Evolutionary conservation across 2,888 invertebrate species (phyloP).

Genomic region (Thymelicus sylvestris): DNA sequence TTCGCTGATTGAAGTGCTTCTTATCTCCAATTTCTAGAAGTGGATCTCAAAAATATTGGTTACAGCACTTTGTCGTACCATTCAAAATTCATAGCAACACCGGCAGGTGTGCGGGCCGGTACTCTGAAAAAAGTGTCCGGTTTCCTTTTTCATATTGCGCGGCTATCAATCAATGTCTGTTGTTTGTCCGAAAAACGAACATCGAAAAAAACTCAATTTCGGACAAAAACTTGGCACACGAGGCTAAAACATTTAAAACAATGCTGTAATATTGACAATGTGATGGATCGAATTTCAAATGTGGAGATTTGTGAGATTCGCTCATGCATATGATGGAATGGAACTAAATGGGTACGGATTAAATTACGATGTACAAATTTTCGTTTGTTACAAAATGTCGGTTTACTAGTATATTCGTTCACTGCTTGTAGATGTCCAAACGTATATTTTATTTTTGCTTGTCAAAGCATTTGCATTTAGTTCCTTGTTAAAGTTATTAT

Average conservation of each 20-base stretch:
- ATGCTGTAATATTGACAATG: conserved; percentile 36
- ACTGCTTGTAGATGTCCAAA: too few species aligned
- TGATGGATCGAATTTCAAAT: conserved; percentile 32
- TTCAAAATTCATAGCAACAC: conserved; percentile 22
- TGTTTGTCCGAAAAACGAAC: conserved; percentile 44
- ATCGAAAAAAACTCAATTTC: conserved; percentile 38
- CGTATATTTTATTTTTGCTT: too few species aligned
- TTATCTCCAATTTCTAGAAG: too few species aligned
- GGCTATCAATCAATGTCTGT: conserved; percentile 53
- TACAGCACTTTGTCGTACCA: conserved; percentile 1
- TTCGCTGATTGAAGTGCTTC: too few species aligned
- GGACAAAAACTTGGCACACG: conserved; percentile 29
- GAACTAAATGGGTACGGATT: conserved; percentile 26
- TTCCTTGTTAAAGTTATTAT: too few species aligned
- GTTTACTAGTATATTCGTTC: too few species aligned
- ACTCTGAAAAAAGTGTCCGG: conserved; percentile 25
- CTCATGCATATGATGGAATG: conserved; percentile 27
- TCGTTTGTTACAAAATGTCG: neutral
- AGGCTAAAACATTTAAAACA: conserved; percentile 34
- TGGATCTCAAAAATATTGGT: conserved; percentile 1
- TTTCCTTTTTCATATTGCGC: conserved; percentile 47
- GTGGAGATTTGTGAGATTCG: conserved; percentile 28
- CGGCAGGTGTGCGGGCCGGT: conserved; percentile 22
- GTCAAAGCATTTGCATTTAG: too few species aligned
- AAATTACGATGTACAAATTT: conserved; percentile 3